Percentiles rank a stretch among this genome's conserved stretches.
These are phyloP conservation scores for Amblyopsis rosae DNA, from an alignment of 2,113 vertebrate genomes.

Conservation along the genomic window DNA sequence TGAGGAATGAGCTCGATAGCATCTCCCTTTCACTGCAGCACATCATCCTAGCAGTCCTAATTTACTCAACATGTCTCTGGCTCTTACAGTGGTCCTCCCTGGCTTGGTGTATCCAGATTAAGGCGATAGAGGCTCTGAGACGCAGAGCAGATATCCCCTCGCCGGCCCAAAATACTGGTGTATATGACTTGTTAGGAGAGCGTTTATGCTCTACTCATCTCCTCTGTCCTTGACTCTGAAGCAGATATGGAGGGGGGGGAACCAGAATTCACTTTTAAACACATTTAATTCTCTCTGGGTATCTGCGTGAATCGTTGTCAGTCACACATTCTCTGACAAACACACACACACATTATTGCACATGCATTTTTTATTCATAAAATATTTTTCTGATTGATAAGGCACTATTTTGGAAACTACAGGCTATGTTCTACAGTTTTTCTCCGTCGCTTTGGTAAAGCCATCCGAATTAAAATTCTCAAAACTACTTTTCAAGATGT, in stretches of 20 bases:
- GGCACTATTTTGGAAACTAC: no score
- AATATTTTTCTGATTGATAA: no score
- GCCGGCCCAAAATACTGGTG: constrained; percentile 20
- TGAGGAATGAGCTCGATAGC: constrained; percentile 36
- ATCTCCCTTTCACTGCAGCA: constrained; percentile 47
- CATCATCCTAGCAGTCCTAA: constrained; percentile 52
- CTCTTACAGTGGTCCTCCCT: constrained; percentile 10
- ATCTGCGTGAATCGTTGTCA: constrained; percentile 31
- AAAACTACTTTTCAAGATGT: no score
- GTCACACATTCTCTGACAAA: constrained; percentile 22
- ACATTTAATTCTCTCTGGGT: constrained; percentile 25
- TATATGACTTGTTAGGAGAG: constrained; percentile 56
- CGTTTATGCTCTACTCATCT: constrained; percentile 57
- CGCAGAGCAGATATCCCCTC: constrained; percentile 19
- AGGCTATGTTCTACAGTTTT: no score
- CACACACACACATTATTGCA: neutral
- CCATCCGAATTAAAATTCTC: no score
- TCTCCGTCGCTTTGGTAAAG: no score
- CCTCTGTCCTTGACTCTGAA: constrained; percentile 39
- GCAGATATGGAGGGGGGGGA: constrained; percentile 42
- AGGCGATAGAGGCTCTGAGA: constrained; percentile 42
- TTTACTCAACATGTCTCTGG: constrained; percentile 49
- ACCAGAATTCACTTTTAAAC: constrained; percentile 38
- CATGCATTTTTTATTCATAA: no score
- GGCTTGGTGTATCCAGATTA: constrained; percentile 43